These are phyloP conservation scores for Sitophilus oryzae DNA, from an alignment of 1,140 invertebrate species.

Conservation along the genomic window DNA sequence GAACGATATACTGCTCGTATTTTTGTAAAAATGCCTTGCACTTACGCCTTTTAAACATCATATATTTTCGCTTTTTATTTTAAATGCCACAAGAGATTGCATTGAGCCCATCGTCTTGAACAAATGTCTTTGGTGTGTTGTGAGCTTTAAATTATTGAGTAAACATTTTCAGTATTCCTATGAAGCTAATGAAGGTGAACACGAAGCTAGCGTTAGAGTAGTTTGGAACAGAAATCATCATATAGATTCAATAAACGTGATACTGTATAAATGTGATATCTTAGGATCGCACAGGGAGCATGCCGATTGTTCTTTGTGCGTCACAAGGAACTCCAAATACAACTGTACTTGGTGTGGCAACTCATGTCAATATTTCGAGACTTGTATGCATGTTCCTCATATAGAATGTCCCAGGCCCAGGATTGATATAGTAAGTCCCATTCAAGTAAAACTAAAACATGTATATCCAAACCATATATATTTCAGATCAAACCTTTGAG, in stretches of 20 bases:
- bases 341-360: conserved; percentile 89
- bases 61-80: too few relatives aligned
- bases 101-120: too few relatives aligned
- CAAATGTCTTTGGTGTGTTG: too few relatives aligned
- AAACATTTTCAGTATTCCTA: conserved; percentile 78
- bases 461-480: too few relatives aligned
- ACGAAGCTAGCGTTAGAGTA: conserved; percentile 81
- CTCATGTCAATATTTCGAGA: conserved; percentile 77
- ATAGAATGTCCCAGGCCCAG: conserved; percentile 85
- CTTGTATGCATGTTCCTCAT: conserved; percentile 65
- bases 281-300: conserved; percentile 86
- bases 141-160: too few relatives aligned
- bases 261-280: conserved; percentile 90
- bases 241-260: conserved; percentile 82
- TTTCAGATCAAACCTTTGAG: conserved; percentile 81
- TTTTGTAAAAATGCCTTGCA: too few relatives aligned
- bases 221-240: conserved; percentile 91
- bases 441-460: too few relatives aligned
- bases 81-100: too few relatives aligned
- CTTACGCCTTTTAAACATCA: too few relatives aligned
- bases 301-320: conserved; percentile 90
- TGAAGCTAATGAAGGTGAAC: conserved; percentile 76
- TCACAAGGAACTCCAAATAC: conserved; percentile 80
- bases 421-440: conserved; percentile 73
- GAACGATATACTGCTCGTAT: too few relatives aligned